A percentile compares a stretch with the other conserved stretches of the same genome.
These are phyloP conservation scores for Bombus ignitus DNA, from an alignment of 1,140 invertebrate species.

Conservation along the genomic window DNA sequence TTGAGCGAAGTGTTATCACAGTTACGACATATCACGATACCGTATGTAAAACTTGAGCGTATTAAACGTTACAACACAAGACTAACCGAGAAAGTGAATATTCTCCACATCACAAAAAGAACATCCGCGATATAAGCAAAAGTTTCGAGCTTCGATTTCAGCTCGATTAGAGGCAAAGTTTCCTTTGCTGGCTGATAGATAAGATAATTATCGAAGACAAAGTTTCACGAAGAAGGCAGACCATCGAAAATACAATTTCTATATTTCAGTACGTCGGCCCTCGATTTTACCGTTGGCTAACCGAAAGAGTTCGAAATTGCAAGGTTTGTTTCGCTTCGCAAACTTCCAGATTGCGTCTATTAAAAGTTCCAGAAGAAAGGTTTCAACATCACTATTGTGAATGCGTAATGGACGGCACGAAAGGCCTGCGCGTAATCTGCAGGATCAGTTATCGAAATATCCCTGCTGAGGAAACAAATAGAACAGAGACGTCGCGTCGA, in stretches of 20 bases:
- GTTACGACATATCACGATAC: background rate
- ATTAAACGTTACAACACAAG: background rate
- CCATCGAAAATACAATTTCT: background rate
- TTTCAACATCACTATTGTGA: background rate
- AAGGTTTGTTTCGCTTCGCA: background rate
- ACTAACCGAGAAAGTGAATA: no score
- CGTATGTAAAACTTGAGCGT: no score
- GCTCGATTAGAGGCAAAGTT: background rate
- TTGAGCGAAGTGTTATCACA: no score
- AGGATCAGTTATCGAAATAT: background rate
- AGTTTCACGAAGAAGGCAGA: background rate
- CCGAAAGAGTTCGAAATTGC: conserved; percentile 10
- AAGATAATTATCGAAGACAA: background rate
- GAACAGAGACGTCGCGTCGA: background rate
- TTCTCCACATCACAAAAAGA: background rate
- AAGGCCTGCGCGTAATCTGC: background rate
- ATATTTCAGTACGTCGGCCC: background rate
- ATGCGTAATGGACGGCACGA: conserved; percentile 30
- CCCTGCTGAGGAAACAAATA: background rate
- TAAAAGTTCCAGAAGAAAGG: conserved; percentile 23
- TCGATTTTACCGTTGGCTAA: no score
- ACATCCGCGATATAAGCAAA: background rate
- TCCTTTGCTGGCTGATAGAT: background rate
- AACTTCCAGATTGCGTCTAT: conserved; percentile 21
- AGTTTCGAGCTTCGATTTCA: background rate